These are phyloP conservation scores for Harpagus bidentatus DNA, from an alignment of 2,113 vertebrate genomes.

Conservation along the genomic window DNA sequence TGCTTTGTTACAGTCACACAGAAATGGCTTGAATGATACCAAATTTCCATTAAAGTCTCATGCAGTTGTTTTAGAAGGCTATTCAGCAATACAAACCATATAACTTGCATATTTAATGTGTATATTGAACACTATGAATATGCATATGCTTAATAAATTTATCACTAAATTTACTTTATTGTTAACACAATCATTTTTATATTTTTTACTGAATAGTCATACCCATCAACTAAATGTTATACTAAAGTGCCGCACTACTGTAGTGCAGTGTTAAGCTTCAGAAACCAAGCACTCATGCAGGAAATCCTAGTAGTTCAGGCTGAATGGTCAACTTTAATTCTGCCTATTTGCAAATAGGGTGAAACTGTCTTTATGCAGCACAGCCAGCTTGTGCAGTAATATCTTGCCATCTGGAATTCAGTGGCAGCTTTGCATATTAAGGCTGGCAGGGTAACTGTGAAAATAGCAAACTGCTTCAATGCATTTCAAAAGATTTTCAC, in stretches of 20 bases:
- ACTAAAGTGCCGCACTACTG: background rate
- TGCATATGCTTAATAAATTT: background rate
- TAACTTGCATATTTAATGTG: background rate
- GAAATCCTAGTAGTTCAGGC: slow-evolving; percentile 40
- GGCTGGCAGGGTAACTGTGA: slow-evolving; percentile 40
- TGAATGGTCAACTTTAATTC: slow-evolving; percentile 52
- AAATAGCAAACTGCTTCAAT: slow-evolving; percentile 45
- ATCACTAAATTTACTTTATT: background rate
- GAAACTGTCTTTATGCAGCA: background rate
- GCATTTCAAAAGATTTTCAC: slow-evolving; percentile 29
- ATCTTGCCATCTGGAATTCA: slow-evolving; percentile 56
- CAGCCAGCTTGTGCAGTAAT: background rate
- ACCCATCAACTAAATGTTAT: background rate
- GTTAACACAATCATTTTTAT: background rate
- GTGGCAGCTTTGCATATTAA: slow-evolving; percentile 53
- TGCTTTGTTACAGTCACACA: background rate
- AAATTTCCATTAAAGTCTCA: background rate
- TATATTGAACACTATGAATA: background rate
- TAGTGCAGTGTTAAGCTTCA: background rate
- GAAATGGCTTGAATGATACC: background rate
- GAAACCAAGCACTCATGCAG: slow-evolving; percentile 17
- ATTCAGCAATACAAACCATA: background rate
- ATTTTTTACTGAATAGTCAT: background rate
- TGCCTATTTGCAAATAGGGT: slow-evolving; percentile 27
- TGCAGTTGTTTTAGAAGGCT: background rate